Conservation (phyloP, 2,888 invertebrate genomes). For the Tachina grossa region DNA sequence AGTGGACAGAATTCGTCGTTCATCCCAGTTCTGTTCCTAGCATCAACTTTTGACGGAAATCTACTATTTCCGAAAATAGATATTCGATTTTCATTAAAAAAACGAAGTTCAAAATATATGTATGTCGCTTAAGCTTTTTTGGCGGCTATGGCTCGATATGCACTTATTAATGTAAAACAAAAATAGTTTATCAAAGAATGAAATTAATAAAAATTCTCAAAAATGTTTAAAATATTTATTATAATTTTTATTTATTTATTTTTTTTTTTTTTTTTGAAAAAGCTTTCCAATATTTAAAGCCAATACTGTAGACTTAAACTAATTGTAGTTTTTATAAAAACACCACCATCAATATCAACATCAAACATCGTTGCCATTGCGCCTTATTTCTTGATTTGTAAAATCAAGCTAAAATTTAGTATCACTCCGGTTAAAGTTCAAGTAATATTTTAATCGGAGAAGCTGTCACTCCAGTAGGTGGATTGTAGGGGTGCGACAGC, state of each 20-base stretch:
- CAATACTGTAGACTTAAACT: constrained; percentile 57
- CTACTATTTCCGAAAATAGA: too few species aligned
- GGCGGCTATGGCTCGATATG: too few species aligned
- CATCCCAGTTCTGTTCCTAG: too few species aligned
- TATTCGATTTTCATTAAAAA: too few species aligned
- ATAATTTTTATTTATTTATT: neutral
- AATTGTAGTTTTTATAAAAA: constrained; percentile 36
- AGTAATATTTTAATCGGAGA: constrained; percentile 80
- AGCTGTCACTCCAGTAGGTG: constrained; percentile 83
- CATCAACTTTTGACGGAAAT: too few species aligned
- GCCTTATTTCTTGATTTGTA: constrained; percentile 4
- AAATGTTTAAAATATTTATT: constrained; percentile 38
- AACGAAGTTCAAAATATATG: too few species aligned
- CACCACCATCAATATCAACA: constrained; percentile 1
- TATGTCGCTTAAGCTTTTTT: too few species aligned
- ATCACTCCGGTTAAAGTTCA: neutral
- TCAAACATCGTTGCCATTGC: neutral
- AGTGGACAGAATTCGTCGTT: too few species aligned
- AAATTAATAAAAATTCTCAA: neutral
- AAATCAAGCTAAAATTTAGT: constrained; percentile 19
- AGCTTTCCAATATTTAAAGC: constrained; percentile 46
- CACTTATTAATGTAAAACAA: too few species aligned
- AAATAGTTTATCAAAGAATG: too few species aligned
- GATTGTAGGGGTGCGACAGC: constrained; percentile 83
- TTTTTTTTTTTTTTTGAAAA: neutral